Conservation (phyloP, 53 echinoderm and acorn worm species). For the Holothuria scabra region DNA sequence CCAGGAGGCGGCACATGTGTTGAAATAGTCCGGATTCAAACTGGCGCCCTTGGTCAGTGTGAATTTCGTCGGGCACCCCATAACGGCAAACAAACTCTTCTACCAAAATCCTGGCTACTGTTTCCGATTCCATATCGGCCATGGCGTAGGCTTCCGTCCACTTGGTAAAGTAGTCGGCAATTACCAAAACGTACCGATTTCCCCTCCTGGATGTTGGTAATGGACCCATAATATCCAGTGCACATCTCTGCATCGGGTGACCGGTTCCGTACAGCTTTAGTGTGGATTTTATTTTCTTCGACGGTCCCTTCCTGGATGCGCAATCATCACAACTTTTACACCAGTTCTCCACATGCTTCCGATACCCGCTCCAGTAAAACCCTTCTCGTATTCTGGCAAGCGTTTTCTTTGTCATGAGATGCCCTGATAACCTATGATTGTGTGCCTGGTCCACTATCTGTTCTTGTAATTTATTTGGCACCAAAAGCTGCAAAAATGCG, state of each 20-base stretch:
- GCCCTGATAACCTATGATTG: not conserved
- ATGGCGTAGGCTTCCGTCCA: conserved; percentile 16
- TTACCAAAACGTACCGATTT: not conserved
- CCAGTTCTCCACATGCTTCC: not conserved
- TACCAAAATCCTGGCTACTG: not conserved
- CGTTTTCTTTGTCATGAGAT: conserved; percentile 10
- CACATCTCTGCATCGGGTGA: conserved; percentile 2
- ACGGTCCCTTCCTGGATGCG: not conserved
- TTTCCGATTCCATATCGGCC: not conserved
- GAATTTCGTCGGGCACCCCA: not conserved
- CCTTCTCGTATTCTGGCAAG: not conserved
- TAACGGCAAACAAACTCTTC: conserved; percentile 5
- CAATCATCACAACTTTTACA: too few relatives aligned
- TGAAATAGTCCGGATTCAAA: conserved; percentile 14
- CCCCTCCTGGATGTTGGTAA: not conserved
- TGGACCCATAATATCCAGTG: conserved; percentile 27
- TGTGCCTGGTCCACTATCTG: not conserved
- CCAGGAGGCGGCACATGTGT: not conserved
- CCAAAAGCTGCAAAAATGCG: too few relatives aligned
- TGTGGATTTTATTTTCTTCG: not conserved
- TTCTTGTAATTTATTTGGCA: too few relatives aligned
- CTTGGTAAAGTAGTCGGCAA: conserved; percentile 24
- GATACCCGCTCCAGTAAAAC: conserved; percentile 28
- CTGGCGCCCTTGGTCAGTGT: conserved; percentile 24
- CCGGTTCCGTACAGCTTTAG: not conserved